Base-by-base conservation (phyloP, 2,113 vertebrate genomes). In the Trochalopteron elliotii region DNA sequence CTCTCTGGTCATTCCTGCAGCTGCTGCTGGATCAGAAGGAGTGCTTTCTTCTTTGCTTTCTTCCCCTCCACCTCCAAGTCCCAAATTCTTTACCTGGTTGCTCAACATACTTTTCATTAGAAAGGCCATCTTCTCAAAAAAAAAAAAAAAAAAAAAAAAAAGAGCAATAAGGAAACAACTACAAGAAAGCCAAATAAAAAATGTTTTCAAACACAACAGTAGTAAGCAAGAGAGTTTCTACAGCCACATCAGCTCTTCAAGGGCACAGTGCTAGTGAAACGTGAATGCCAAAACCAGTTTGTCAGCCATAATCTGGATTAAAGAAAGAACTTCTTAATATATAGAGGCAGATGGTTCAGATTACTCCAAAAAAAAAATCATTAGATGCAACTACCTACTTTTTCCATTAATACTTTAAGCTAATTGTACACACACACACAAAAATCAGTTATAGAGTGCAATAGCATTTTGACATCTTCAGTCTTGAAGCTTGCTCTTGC, bases 251-350 rank as follows among this genome's bases (percentile, higher is more conserved):
- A 97, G 97, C 96, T 95, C 91, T 93, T 98, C 98, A 98, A 99
- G 98, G 99, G 97, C 98, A 98, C 97, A 97, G 90, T 93, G 97
- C 96, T 64, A 95, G 97, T 84, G 96, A 94, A 97, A 98, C 96
- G 94, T 97, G 98, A 96, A 98, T 97, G 98, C 97, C 97, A 92
- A 97, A 97, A 97, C 97, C 93, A 97, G 96, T 97, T 98, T 98
- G 98, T 96, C 87, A 86, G 97, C 97, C 93, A 96, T 99, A 99
- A 99, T 99, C 99, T 99, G 99, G 99, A 99, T 99, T 99, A 99
- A 98, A 98, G 92, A 98, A 97, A 83, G 94, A 97, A 98, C 98
- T 98, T 96, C 96, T 98, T 98, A 98, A 97, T 96, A 95, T 93
- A 97, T 87, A 95, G 96, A 98, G 98, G 98, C 99, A 99, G 99